These are phyloP conservation scores for Lasioglossum calceatum DNA, from an alignment of 2,888 invertebrate genomes.

Conservation along the genomic window DNA sequence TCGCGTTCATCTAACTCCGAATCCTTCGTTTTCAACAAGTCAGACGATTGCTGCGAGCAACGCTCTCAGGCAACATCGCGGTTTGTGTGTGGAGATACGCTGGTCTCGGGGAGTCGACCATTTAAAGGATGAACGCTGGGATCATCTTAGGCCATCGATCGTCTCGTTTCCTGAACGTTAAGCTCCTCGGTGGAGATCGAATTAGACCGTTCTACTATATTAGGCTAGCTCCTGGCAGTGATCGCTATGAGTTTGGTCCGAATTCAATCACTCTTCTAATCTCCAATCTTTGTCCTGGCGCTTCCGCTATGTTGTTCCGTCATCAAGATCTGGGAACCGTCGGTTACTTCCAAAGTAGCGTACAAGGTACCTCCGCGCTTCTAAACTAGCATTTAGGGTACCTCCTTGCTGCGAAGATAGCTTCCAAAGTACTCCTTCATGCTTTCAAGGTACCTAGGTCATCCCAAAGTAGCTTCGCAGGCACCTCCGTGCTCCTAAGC, in stretches of 20 bases:
- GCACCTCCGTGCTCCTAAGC: neutral
- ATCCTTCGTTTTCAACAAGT: neutral
- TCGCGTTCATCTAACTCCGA: neutral
- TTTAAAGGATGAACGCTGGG: neutral
- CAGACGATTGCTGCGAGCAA: no score
- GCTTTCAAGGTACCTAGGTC: neutral
- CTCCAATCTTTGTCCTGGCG: neutral
- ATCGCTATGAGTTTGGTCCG: slow-evolving; percentile 73
- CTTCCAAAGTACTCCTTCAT: neutral
- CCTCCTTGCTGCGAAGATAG: neutral
- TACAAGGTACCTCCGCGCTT: neutral
- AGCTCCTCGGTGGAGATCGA: slow-evolving; percentile 21
- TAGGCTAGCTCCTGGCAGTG: slow-evolving; percentile 71
- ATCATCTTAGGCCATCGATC: slow-evolving; percentile 50
- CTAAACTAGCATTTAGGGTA: neutral
- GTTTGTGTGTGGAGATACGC: neutral
- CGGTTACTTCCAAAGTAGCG: neutral
- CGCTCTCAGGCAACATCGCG: neutral
- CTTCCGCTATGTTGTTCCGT: neutral
- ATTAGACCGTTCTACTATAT: slow-evolving; percentile 52
- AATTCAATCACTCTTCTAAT: slow-evolving; percentile 47
- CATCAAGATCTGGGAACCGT: neutral
- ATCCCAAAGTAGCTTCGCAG: neutral
- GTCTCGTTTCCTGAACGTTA: neutral
- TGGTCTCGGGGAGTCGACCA: neutral